phyloP scores from a whole-genome alignment of 2,113 vertebrate species.

The Saccopteryx leptura region DNA sequence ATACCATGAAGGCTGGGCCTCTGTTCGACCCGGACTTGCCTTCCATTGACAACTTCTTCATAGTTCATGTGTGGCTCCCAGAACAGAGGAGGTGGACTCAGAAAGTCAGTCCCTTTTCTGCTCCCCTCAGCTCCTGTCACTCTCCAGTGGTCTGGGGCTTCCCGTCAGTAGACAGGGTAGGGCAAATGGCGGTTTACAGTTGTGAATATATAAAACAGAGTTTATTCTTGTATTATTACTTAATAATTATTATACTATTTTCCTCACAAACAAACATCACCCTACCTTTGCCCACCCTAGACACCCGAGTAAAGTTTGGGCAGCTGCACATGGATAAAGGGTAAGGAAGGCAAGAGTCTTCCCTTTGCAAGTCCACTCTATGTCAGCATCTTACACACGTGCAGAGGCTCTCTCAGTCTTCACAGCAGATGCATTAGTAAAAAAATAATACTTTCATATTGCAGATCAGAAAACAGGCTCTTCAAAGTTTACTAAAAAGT shows the following conservation, averaged over 20 bases:
- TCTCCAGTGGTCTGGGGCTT: background rate
- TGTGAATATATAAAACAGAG: background rate
- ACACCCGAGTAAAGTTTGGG: background rate
- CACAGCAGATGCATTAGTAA: background rate
- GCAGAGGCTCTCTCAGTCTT: background rate
- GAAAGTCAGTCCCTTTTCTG: background rate
- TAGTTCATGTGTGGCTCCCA: background rate
- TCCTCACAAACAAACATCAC: background rate
- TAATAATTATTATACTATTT: background rate
- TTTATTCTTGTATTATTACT: background rate
- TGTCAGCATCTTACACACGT: background rate
- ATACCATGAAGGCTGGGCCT: background rate
- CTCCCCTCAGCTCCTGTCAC: background rate
- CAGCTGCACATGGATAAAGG: fast-evolving
- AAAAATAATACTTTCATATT: background rate
- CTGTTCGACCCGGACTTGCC: background rate
- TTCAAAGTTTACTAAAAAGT: background rate
- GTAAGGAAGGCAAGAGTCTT: background rate
- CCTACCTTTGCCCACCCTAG: background rate
- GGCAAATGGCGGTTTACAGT: background rate
- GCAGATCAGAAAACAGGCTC: background rate
- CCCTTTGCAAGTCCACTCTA: background rate
- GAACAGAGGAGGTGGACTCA: background rate
- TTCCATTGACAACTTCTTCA: background rate
- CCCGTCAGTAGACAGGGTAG: background rate